These are phyloP conservation scores for Sebastes oblongus DNA, from an alignment of 2,797 vertebrate genomes.

Conservation along the genomic window DNA sequence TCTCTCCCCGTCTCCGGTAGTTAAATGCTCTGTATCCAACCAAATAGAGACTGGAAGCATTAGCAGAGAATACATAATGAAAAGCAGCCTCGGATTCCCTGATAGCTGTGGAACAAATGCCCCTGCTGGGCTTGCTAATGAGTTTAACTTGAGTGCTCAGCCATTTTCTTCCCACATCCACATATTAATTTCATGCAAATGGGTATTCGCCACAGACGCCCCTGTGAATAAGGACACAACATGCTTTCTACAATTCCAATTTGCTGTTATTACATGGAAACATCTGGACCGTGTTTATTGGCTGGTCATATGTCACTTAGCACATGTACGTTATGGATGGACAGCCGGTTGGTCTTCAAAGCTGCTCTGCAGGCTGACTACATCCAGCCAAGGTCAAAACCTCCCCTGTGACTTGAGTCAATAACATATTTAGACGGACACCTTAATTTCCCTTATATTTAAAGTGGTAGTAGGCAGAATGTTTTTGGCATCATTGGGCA, in stretches of 20 bases:
- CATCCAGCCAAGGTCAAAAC: not conserved
- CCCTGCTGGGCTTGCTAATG: slow-evolving; percentile 74
- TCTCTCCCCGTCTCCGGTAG: slow-evolving; percentile 19
- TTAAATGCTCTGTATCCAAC: slow-evolving; percentile 66
- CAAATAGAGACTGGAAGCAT: slow-evolving; percentile 58
- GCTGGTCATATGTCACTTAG: slow-evolving; percentile 18
- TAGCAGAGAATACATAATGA: slow-evolving; percentile 65
- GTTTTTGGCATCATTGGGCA: too few species aligned
- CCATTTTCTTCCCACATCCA: slow-evolving; percentile 58
- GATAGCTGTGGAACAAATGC: slow-evolving; percentile 68
- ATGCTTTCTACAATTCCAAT: slow-evolving; percentile 34
- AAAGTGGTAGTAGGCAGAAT: too few species aligned
- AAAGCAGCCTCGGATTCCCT: slow-evolving; percentile 60
- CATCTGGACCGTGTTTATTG: slow-evolving; percentile 33
- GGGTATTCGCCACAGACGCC: slow-evolving; percentile 26
- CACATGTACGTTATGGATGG: not conserved
- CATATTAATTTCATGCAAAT: slow-evolving; percentile 80
- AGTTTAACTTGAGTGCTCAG: slow-evolving; percentile 74
- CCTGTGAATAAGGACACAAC: slow-evolving; percentile 44
- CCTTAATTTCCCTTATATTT: not conserved
- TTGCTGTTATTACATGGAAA: slow-evolving; percentile 44
- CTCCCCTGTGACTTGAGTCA: not conserved
- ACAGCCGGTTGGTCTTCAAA: not conserved
- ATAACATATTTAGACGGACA: slow-evolving; percentile 1
- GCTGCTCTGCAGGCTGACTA: not conserved